A percentile compares a stretch with the other conserved stretches of the same genome.
These are phyloP conservation scores for Anableps anableps DNA, from an alignment of 2,797 vertebrate species.

Conservation along the genomic window DNA sequence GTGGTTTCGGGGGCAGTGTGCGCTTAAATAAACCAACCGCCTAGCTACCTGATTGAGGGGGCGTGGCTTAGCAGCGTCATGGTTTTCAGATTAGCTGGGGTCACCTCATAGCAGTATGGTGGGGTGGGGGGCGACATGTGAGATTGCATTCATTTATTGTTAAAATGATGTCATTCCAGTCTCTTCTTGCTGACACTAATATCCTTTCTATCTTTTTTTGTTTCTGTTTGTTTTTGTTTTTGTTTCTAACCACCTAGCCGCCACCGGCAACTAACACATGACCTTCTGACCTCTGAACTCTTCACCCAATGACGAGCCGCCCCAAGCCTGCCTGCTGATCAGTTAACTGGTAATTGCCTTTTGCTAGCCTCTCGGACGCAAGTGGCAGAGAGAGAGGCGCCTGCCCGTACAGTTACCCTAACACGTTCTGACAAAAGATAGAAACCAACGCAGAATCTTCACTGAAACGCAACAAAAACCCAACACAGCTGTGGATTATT, in stretches of 20 bases:
- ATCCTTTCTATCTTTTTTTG: conserved; percentile 99
- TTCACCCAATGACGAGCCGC: conserved; percentile 99
- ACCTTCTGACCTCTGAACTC: conserved; percentile 99
- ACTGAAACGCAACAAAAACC: conserved; percentile 80
- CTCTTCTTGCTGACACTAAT: conserved; percentile 99
- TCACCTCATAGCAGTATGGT: conserved; percentile 67
- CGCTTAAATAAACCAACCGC: conserved; percentile 68
- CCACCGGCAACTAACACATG: conserved; percentile 99
- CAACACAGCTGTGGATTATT: conserved; percentile 85
- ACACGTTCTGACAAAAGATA: conserved; percentile 85
- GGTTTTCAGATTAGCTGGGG: conserved; percentile 72
- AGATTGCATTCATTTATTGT: conserved; percentile 87
- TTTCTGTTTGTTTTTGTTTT: conserved; percentile 91
- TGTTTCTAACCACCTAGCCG: conserved; percentile 99
- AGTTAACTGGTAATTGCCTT: conserved; percentile 99
- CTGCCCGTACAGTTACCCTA: conserved; percentile 90
- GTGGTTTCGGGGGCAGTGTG: conserved; percentile 61
- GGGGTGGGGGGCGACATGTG: conserved; percentile 48
- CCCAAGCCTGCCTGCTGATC: conserved; percentile 99
- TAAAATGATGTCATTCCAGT: conserved; percentile 88
- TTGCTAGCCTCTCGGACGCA: conserved; percentile 99
- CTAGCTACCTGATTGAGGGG: conserved; percentile 60
- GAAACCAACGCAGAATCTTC: conserved; percentile 71
- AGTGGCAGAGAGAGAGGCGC: conserved; percentile 86
- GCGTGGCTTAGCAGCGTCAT: conserved; percentile 67